Evolutionary conservation across 2,888 invertebrate species (phyloP), one percentile per base, ranked within the genome.

Genomic region (Leptogaster cylindrica): DNA sequence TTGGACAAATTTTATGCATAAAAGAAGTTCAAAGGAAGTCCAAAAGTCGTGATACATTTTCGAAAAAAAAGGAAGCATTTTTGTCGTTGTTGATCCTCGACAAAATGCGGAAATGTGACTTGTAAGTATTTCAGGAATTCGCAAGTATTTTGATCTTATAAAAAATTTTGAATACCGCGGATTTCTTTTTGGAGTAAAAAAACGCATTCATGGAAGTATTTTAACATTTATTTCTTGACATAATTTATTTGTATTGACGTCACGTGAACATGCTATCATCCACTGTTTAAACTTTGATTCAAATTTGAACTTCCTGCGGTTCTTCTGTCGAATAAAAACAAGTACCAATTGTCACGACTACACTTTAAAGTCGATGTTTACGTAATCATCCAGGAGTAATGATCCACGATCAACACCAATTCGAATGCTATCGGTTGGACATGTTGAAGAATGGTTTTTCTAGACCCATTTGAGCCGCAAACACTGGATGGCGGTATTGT

Each of bases 271-370:
- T 36, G 36, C 14, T 55, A 36, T 23, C 18, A 23, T 16, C 18
- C 16, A 39, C 36, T 20, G n/a, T 36, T 3, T 50, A 5, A 28
- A 12, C 14, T 14, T 10, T 48, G 25, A 28, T 25, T 12, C 23
- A 25, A 55, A 20, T 31, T 20, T 20, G 20, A 7, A 7, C 46
- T 5, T 16, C 33, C 52, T 36, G n/a, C 55, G 5, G 20, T 33
- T 14, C 18, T 55, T 14, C 5, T 23, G 2, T 14, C 1, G 18
- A 55, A 33, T 36, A 39, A 55, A 55, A 55, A 55, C 39, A 55
- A 55, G 39, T 55, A 36, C 55, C 55, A 55, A 55, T 55, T 55
- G 55, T 55, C 52, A 33, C 52, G 52, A 16, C 28, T 52, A 33
- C 52, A 33, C 52, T 33, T 33, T 18, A 52, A 18, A n/a, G 52